These are phyloP conservation scores for Lagodon rhomboides DNA, from an alignment of 2,797 vertebrate species.

Conservation along the genomic window DNA sequence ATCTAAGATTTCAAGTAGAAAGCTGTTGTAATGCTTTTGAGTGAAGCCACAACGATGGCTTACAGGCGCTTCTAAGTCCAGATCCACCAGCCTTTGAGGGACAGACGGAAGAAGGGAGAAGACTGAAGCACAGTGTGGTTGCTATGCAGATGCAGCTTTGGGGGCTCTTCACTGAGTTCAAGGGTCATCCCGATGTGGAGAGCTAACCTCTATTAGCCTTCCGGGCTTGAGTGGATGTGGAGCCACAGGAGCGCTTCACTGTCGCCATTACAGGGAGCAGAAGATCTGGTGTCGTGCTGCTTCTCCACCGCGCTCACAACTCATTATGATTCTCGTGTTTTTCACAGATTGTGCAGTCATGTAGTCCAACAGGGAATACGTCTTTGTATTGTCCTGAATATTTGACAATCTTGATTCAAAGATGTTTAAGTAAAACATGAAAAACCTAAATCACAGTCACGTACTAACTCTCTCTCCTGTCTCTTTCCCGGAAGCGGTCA, in stretches of 20 bases:
- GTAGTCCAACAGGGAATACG: not conserved
- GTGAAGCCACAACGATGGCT: not conserved
- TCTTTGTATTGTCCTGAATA: not conserved
- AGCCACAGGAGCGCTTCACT: conserved; percentile 13
- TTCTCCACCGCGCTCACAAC: conserved; percentile 1
- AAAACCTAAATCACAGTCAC: not conserved
- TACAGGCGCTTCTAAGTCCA: not conserved
- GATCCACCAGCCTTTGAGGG: conserved; percentile 11
- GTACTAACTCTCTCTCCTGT: not conserved
- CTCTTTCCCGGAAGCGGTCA: not conserved
- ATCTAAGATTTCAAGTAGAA: not conserved
- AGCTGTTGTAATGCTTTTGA: not conserved
- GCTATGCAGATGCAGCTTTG: conserved; percentile 62
- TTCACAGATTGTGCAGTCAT: not conserved
- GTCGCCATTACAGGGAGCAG: not conserved
- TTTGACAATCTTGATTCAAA: not conserved
- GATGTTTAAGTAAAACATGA: not conserved
- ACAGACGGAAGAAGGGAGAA: conserved; percentile 18
- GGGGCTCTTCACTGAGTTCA: conserved; percentile 26
- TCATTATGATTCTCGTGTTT: not conserved
- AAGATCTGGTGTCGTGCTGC: not conserved
- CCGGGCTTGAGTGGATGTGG: conserved; percentile 29
- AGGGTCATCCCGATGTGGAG: conserved; percentile 31
- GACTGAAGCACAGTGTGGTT: conserved; percentile 45
- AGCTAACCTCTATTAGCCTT: conserved; percentile 41